These are phyloP conservation scores for Balaenoptera acutorostrata DNA, from an alignment of 2,113 vertebrate genomes.

Conservation along the genomic window DNA sequence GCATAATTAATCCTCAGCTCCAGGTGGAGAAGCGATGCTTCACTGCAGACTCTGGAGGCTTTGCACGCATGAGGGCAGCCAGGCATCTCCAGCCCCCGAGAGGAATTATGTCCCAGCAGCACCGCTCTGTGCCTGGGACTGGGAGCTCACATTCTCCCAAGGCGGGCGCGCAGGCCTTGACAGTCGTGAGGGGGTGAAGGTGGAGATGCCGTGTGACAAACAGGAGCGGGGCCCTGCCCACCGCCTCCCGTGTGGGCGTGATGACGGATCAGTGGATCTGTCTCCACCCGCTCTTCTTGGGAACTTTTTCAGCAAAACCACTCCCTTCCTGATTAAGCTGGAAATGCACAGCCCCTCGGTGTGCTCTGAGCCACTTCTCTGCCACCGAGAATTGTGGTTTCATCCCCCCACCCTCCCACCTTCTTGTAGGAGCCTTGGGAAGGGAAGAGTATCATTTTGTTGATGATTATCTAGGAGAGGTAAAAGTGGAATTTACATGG, in stretches of 20 bases:
- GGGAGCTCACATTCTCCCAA: not conserved
- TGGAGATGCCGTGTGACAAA: not conserved
- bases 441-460: not conserved
- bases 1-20: not conserved
- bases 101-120: conserved; percentile 18
- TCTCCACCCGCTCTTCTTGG: not conserved
- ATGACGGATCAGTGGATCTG: not conserved
- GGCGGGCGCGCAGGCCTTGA: not conserved
- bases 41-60: not conserved
- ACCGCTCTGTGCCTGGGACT: conserved; percentile 2
- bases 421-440: not conserved
- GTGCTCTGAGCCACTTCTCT: not conserved
- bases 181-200: not conserved
- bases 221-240: not conserved
- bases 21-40: rapidly evolving
- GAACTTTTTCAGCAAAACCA: not conserved
- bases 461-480: not conserved
- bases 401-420: no score
- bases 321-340: not conserved
- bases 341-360: not conserved
- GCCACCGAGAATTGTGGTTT: not conserved
- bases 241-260: rapidly evolving
- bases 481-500: not conserved
- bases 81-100: not conserved
- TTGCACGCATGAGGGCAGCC: not conserved